A percentile compares a stretch with the other conserved stretches of the same genome.
These are phyloP conservation scores for Scolopax bukidnonensis DNA, from an alignment of 2,797 vertebrate genomes.

Conservation along the genomic window DNA sequence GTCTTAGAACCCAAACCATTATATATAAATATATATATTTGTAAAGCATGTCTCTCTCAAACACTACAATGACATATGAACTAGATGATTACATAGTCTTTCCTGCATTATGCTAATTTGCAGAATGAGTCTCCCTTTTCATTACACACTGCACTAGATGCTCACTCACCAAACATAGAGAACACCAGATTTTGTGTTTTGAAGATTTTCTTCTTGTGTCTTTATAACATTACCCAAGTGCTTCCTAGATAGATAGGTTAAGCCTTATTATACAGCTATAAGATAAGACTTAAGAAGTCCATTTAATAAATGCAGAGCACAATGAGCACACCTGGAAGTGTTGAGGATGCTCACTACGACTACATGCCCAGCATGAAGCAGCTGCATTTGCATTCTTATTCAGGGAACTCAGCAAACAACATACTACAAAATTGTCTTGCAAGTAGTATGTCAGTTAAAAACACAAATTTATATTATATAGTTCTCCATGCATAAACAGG, in stretches of 20 bases:
- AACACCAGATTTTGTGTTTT: not conserved
- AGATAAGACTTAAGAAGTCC: not conserved
- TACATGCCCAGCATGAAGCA: not conserved
- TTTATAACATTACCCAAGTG: not conserved
- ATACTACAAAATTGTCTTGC: not conserved
- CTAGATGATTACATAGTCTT: not conserved
- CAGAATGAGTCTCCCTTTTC: not conserved
- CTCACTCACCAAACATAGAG: not conserved
- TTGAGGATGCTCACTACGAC: not conserved
- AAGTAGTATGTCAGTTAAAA: not conserved
- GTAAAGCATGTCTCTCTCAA: not conserved
- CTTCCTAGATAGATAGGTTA: not conserved
- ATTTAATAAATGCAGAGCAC: not conserved
- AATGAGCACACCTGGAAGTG: not conserved
- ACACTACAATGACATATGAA: accelerated
- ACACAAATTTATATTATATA: not conserved
- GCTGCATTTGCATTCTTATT: not conserved
- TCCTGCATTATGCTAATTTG: not conserved
- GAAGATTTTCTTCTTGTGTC: not conserved
- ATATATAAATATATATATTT: not conserved
- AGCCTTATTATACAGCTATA: not conserved
- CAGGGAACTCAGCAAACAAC: not conserved
- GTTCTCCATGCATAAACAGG: not conserved
- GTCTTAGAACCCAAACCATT: not conserved
- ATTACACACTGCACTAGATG: not conserved